Conservation (phyloP, 1,140 invertebrate genomes). For the Zaprionus tsacasi region DNA sequence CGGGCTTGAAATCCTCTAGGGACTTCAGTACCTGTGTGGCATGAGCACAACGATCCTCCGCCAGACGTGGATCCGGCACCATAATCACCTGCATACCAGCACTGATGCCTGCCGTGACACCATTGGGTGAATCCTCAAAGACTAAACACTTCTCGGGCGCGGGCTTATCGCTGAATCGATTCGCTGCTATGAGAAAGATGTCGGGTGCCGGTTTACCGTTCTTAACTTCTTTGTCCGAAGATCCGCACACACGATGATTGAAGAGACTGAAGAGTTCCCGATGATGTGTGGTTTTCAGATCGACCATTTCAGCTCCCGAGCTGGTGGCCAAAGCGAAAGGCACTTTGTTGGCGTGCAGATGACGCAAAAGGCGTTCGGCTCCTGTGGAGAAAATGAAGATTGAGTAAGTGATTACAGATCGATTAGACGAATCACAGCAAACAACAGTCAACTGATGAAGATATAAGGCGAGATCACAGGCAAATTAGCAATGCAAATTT, state of each 20-base stretch:
- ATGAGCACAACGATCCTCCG: slow-evolving; percentile 86
- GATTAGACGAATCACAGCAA: not conserved
- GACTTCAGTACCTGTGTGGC: slow-evolving; percentile 91
- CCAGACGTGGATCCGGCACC: slow-evolving; percentile 91
- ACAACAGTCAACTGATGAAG: not conserved
- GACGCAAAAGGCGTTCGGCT: slow-evolving; percentile 91
- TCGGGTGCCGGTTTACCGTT: slow-evolving; percentile 97
- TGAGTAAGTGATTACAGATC: not conserved
- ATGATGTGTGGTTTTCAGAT: slow-evolving; percentile 91
- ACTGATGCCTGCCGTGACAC: slow-evolving; percentile 89
- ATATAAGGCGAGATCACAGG: slow-evolving; percentile 34
- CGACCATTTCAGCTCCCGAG: slow-evolving; percentile 90
- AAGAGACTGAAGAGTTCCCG: slow-evolving; percentile 91
- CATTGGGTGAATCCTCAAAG: slow-evolving; percentile 97
- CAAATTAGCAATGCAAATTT: slow-evolving; percentile 23
- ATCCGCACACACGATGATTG: slow-evolving; percentile 93
- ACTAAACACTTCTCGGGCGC: slow-evolving; percentile 92
- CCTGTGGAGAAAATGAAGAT: slow-evolving; percentile 85
- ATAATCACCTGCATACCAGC: slow-evolving; percentile 96
- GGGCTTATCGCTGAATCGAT: slow-evolving; percentile 91
- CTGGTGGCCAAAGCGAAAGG: slow-evolving; percentile 96
- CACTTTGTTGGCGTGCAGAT: slow-evolving; percentile 91
- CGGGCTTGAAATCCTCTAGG: slow-evolving; percentile 92
- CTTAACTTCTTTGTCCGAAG: slow-evolving; percentile 94
- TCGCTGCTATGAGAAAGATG: slow-evolving; percentile 94